Percentiles rank a stretch among this genome's conserved stretches.
Conservation (phyloP, 2,888 invertebrate species). For the Prostheceraeus crozeri region DNA sequence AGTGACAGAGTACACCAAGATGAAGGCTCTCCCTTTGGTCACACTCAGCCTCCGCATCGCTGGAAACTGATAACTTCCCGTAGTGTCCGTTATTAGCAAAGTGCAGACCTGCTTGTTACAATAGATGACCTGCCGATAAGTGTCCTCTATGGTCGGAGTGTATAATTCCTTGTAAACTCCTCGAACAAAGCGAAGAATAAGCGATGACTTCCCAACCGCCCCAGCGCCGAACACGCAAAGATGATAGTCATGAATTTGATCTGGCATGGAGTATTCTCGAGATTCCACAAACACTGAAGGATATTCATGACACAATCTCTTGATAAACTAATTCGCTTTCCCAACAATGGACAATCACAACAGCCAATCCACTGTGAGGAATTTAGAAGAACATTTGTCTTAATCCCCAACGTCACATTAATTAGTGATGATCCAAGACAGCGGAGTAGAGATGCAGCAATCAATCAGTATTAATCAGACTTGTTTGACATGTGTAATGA, state of each 20-base stretch:
- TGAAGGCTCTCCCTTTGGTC: slow-evolving; percentile 97
- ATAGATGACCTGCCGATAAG: slow-evolving; percentile 71
- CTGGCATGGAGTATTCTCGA: slow-evolving; percentile 60
- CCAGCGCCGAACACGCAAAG: slow-evolving; percentile 98
- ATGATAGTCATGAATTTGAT: slow-evolving; percentile 97
- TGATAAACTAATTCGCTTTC: too few species aligned
- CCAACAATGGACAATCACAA: too few species aligned
- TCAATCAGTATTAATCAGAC: too few species aligned
- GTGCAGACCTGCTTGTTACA: slow-evolving; percentile 37
- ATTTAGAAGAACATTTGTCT: too few species aligned
- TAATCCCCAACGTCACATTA: too few species aligned
- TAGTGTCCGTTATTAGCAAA: slow-evolving; percentile 96
- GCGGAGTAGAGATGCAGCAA: too few species aligned
- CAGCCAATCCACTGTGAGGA: too few species aligned
- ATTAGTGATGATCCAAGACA: too few species aligned
- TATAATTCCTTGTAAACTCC: slow-evolving; percentile 97
- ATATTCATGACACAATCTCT: too few species aligned
- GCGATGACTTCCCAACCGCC: slow-evolving; percentile 81
- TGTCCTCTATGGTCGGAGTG: slow-evolving; percentile 98
- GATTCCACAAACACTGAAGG: too few species aligned
- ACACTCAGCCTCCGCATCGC: slow-evolving; percentile 98
- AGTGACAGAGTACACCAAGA: slow-evolving; percentile 92
- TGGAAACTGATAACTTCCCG: slow-evolving; percentile 98
- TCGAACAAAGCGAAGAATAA: slow-evolving; percentile 89
- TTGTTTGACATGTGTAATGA: too few species aligned